phyloP scores from a whole-genome alignment of 2,797 vertebrate genomes.

The Setipinna tenuifilis region DNA sequence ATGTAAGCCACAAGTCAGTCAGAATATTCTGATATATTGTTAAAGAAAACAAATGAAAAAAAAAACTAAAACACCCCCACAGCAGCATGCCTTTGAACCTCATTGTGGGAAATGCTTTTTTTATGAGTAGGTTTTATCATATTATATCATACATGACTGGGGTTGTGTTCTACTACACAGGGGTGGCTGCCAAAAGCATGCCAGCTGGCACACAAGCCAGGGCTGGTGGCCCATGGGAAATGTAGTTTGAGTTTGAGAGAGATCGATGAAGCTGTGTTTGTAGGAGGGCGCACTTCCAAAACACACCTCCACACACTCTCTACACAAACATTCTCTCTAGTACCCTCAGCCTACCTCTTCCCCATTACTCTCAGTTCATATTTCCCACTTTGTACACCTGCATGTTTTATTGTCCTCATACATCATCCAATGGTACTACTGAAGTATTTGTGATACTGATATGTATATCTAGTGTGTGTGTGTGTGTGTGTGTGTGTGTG shows the following conservation, averaged over 20 bases:
- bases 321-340: not conserved
- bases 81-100: not conserved
- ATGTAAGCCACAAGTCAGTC: no score
- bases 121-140: not conserved
- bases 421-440: not conserved
- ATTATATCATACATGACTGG: conserved; percentile 9
- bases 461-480: conserved; percentile 4
- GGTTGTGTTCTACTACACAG: not conserved
- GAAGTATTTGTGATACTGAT: not conserved
- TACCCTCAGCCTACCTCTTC: not conserved
- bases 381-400: not conserved
- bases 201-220: not conserved
- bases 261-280: not conserved
- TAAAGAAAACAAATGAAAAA: not conserved
- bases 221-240: not conserved
- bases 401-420: not conserved
- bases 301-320: not conserved
- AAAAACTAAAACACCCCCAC: conserved; percentile 36
- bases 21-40: no score
- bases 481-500: not conserved
- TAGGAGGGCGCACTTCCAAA: not conserved
- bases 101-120: not conserved
- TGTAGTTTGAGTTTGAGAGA: not conserved
- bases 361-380: not conserved
- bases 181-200: not conserved